A percentile compares a stretch with the other conserved stretches of the same genome.
Evolutionary conservation across 2,888 invertebrate genomes (phyloP).

Genomic region (Dinocampus coccinellae): DNA sequence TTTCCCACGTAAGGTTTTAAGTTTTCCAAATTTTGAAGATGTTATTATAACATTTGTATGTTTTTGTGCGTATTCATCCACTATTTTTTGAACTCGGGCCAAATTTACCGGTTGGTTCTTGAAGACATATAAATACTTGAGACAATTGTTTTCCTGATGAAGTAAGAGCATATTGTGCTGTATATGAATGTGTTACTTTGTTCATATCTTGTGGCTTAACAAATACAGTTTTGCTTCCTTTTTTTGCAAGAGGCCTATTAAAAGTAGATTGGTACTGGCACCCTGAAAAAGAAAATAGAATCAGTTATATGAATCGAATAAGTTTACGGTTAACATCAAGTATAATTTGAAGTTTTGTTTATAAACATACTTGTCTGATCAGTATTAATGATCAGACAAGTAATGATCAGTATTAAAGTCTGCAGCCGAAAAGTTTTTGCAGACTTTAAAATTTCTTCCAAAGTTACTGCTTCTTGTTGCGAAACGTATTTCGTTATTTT

Average conservation of each 20-base stretch:
- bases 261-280: constrained; percentile 41
- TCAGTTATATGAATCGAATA: not conserved
- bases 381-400: constrained; percentile 41
- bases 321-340: too few relatives aligned
- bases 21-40: constrained; percentile 44
- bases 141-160: constrained; percentile 40
- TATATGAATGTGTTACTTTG: constrained; percentile 44
- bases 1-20: constrained; percentile 38
- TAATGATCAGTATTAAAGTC: constrained; percentile 27
- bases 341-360: not conserved
- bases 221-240: constrained; percentile 35
- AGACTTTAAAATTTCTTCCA: constrained; percentile 32
- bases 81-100: constrained; percentile 36
- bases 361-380: constrained; percentile 40
- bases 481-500: constrained; percentile 39
- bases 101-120: constrained; percentile 40
- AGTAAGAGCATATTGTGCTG: constrained; percentile 44
- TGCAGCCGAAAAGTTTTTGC: constrained; percentile 36
- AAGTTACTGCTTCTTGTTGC: constrained; percentile 30
- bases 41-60: constrained; percentile 40
- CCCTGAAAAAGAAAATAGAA: constrained; percentile 16
- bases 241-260: constrained; percentile 29
- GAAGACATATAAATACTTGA: constrained; percentile 44
- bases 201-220: constrained; percentile 36
- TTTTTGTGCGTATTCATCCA: constrained; percentile 36